Conservation (phyloP, 2,113 vertebrate species). For the Misgurnus mizolepis region DNA sequence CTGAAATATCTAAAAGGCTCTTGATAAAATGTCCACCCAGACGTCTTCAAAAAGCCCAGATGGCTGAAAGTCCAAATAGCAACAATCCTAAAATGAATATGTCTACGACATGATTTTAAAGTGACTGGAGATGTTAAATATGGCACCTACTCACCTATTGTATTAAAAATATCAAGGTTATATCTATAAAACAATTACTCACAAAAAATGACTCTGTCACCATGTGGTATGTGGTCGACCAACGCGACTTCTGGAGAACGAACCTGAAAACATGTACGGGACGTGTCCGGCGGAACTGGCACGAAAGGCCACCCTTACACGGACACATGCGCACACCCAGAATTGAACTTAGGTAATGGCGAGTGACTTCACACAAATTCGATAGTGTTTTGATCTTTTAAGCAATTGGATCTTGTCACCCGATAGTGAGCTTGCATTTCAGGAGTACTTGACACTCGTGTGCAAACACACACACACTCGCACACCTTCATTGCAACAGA, state of each 20-base stretch:
- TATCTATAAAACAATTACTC: too few species aligned
- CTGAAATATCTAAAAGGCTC: slow-evolving; percentile 28
- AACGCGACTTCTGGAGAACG: too few species aligned
- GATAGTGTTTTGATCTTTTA: slow-evolving; percentile 40
- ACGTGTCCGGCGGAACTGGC: too few species aligned
- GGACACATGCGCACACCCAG: background rate
- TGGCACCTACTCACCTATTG: background rate
- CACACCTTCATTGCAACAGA: background rate
- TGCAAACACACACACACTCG: slow-evolving; percentile 16
- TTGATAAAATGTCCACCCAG: background rate
- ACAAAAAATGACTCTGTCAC: too few species aligned
- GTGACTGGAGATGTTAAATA: background rate
- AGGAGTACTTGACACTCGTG: background rate
- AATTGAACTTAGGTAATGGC: slow-evolving; percentile 8
- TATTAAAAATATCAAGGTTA: too few species aligned
- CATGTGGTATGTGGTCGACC: too few species aligned
- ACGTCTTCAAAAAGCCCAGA: background rate
- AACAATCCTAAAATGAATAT: background rate
- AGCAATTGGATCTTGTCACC: slow-evolving; percentile 36
- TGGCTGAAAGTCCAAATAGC: background rate
- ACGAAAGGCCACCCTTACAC: too few species aligned
- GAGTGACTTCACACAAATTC: slow-evolving; percentile 28
- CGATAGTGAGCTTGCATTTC: slow-evolving; percentile 39
- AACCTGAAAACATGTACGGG: too few species aligned
- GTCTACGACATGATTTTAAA: background rate